phyloP scores from a whole-genome alignment of 2,797 vertebrate species.

The Danio jaintianensis region DNA sequence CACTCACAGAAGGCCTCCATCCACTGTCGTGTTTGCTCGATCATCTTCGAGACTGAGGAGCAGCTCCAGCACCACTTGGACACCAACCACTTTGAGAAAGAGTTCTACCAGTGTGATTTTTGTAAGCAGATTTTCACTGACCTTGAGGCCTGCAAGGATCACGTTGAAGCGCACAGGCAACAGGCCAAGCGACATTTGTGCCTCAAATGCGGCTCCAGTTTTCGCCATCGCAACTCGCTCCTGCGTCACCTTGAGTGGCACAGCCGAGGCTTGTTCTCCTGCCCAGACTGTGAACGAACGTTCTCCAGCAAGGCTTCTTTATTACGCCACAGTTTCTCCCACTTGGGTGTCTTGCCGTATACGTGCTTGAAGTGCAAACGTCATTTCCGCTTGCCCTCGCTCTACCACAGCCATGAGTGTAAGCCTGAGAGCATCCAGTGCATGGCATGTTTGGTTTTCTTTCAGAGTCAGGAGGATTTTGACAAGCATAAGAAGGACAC shows the following conservation, averaged over 20 bases:
- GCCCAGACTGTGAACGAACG: constrained; percentile 74
- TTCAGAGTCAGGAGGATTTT: constrained; percentile 75
- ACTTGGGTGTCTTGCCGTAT: constrained; percentile 79
- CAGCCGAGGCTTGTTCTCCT: constrained; percentile 69
- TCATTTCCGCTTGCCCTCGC: constrained; percentile 79
- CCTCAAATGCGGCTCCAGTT: constrained; percentile 70
- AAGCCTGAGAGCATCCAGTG: constrained; percentile 77
- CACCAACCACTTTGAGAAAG: constrained; percentile 70
- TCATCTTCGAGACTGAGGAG: constrained; percentile 59
- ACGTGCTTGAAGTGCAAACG: constrained; percentile 78
- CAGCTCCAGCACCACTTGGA: constrained; percentile 71
- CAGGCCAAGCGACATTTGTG: constrained; percentile 62
- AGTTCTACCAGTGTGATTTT: constrained; percentile 83
- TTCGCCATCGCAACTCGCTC: constrained; percentile 64
- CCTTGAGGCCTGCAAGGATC: constrained; percentile 68
- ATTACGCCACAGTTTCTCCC: constrained; percentile 82
- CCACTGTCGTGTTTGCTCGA: constrained; percentile 73
- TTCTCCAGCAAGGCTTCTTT: constrained; percentile 76
- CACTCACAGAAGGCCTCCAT: constrained; percentile 66
- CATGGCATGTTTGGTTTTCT: constrained; percentile 78
- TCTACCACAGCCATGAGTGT: constrained; percentile 80
- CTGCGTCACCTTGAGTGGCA: constrained; percentile 65
- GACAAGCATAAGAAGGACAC: constrained; percentile 82
- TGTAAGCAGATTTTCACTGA: constrained; percentile 79
- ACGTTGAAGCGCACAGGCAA: constrained; percentile 69